These are phyloP conservation scores for Ctenopoma multispine DNA, from an alignment of 2,797 vertebrate species.

Conservation along the genomic window DNA sequence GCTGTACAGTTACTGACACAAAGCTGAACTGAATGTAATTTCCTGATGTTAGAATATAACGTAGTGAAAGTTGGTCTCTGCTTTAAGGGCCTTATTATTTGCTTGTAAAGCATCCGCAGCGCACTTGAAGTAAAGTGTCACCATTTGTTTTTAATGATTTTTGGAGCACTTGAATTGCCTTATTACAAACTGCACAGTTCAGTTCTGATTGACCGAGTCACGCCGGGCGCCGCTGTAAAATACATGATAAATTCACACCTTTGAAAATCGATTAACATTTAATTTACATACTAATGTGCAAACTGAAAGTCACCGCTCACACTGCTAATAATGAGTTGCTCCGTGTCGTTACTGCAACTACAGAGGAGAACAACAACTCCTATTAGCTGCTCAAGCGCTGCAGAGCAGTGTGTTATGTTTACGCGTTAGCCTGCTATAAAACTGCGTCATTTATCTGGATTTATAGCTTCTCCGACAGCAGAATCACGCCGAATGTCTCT, in stretches of 20 bases:
- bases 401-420: conserved; percentile 28
- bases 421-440: conserved; percentile 29
- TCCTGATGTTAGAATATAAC: conserved; percentile 41
- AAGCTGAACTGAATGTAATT: conserved; percentile 21
- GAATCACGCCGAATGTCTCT: not conserved
- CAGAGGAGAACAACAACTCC: conserved; percentile 42
- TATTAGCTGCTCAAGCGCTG: conserved; percentile 29
- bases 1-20: conserved; percentile 23
- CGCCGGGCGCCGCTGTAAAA: conserved; percentile 43
- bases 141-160: conserved; percentile 63
- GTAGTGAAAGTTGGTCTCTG: conserved; percentile 31
- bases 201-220: conserved; percentile 50
- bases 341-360: conserved; percentile 25
- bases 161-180: conserved; percentile 42
- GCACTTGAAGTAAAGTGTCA: conserved; percentile 56
- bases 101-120: conserved; percentile 18
- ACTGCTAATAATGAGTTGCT: conserved; percentile 46
- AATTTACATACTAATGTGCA: conserved; percentile 72
- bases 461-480: conserved; percentile 14
- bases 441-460: conserved; percentile 39
- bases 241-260: conserved; percentile 57
- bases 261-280: conserved; percentile 68
- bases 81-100: conserved; percentile 48
- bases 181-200: conserved; percentile 40
- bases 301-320: conserved; percentile 49